phyloP scores from a whole-genome alignment of 2,888 invertebrate genomes.

The Litoditis marina region DNA sequence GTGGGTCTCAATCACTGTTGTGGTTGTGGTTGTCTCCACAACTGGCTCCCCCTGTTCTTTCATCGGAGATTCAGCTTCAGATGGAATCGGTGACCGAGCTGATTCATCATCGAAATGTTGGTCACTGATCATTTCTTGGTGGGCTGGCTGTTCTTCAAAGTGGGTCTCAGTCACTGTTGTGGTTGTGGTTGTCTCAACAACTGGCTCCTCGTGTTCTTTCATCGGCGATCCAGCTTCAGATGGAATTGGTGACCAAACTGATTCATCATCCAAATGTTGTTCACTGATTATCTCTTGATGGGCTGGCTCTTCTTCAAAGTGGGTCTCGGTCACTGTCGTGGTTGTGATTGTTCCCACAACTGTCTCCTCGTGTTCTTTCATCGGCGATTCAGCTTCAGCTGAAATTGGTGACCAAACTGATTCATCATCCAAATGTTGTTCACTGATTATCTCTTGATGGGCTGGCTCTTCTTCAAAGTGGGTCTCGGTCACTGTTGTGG shows the following conservation, averaged over 20 bases:
- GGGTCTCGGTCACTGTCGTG: not conserved
- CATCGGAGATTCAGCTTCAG: not conserved
- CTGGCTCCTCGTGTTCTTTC: not conserved
- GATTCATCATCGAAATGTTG: not conserved
- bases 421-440: no score
- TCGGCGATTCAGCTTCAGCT: no score
- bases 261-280: no score
- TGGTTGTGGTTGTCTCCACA: not conserved
- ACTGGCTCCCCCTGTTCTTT: not conserved
- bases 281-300: no score
- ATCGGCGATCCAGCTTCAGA: not conserved
- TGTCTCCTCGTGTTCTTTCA: no score
- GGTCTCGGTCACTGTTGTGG: no score
- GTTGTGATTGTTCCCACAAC: no score
- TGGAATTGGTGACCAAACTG: no score
- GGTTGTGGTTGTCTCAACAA: not conserved
- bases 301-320: constrained; percentile 6
- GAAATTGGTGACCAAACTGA: no score
- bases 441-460: no score
- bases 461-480: no score
- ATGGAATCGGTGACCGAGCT: not conserved
- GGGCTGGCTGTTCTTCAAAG: not conserved
- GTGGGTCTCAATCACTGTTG: no score
- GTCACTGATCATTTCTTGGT: not conserved
- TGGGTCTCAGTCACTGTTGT: not conserved